A percentile compares a stretch with the other conserved stretches of the same genome.
Conservation (phyloP, 2,113 vertebrate species). For the Bambusicola thoracicus region DNA sequence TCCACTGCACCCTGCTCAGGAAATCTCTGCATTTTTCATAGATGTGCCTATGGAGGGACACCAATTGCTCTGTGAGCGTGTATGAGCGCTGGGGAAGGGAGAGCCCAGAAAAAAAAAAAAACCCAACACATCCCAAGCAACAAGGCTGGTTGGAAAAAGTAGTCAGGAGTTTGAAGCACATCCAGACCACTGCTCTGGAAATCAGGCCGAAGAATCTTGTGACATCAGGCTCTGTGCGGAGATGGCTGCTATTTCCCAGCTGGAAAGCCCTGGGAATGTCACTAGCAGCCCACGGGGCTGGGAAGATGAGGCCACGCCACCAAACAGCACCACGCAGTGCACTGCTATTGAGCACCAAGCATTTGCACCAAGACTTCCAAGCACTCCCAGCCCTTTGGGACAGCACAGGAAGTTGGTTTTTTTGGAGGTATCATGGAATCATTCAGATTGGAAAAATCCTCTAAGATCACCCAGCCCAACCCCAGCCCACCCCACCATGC, state of each 20-base stretch:
- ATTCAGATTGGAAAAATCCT: no score
- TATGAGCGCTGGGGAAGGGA: background rate
- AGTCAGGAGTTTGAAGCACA: conserved; percentile 23
- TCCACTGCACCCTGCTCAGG: background rate
- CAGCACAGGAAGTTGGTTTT: background rate
- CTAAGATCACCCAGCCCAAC: no score
- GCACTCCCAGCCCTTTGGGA: background rate
- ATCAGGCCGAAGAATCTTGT: conserved; percentile 48
- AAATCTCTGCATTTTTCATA: conserved; percentile 50
- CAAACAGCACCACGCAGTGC: background rate
- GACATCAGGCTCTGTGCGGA: conserved; percentile 44
- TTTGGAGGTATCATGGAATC: background rate
- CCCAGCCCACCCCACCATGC: no score
- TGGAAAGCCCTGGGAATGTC: conserved; percentile 21
- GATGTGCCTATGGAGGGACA: background rate
- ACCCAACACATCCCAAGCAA: background rate
- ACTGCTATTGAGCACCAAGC: background rate
- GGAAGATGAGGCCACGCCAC: background rate
- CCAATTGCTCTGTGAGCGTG: background rate
- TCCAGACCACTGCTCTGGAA: conserved; percentile 69
- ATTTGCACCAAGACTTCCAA: background rate
- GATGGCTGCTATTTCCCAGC: conserved; percentile 35
- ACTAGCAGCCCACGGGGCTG: background rate
- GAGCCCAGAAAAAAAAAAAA: background rate
- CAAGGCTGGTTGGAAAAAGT: conserved; percentile 11